A percentile compares a stretch with the other conserved stretches of the same genome.
These are phyloP conservation scores for Pachycephala philippinensis DNA, from an alignment of 2,113 vertebrate genomes.

Conservation along the genomic window DNA sequence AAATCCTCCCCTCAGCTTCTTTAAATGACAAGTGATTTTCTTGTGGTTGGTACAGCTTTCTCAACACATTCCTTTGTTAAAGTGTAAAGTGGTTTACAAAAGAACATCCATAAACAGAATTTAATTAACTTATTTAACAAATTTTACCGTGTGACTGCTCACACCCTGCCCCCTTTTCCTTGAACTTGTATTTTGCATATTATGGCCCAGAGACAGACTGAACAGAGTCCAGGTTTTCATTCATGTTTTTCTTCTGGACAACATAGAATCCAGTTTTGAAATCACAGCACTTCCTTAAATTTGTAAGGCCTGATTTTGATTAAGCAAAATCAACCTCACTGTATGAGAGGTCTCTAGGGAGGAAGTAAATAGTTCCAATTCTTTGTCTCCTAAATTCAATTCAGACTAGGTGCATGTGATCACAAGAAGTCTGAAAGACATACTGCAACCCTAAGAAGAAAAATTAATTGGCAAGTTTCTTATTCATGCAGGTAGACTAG, in stretches of 20 bases:
- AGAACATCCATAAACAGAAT: not conserved
- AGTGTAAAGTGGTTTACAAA: not conserved
- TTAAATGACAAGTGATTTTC: not conserved
- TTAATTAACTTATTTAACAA: not conserved
- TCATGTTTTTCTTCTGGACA: not conserved
- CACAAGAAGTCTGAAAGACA: not conserved
- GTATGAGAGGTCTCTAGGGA: not conserved
- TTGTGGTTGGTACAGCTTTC: not conserved
- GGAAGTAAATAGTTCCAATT: not conserved
- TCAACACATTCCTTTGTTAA: not conserved
- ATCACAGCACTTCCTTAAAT: not conserved
- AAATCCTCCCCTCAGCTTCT: not conserved
- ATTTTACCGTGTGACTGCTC: not conserved
- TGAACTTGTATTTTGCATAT: not conserved
- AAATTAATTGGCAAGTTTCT: not conserved
- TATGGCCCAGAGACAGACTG: not conserved
- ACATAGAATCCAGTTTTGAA: not conserved
- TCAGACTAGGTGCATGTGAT: not conserved
- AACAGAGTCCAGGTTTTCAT: not conserved
- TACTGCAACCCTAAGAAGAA: not conserved
- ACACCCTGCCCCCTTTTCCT: not conserved
- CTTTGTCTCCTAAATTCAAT: not conserved
- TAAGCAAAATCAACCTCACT: not conserved
- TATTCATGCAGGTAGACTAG: not conserved
- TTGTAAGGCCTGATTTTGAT: not conserved